phyloP scores from a whole-genome alignment of 92 coral and sea anemone species.

The Epizoanthus ramosus region DNA sequence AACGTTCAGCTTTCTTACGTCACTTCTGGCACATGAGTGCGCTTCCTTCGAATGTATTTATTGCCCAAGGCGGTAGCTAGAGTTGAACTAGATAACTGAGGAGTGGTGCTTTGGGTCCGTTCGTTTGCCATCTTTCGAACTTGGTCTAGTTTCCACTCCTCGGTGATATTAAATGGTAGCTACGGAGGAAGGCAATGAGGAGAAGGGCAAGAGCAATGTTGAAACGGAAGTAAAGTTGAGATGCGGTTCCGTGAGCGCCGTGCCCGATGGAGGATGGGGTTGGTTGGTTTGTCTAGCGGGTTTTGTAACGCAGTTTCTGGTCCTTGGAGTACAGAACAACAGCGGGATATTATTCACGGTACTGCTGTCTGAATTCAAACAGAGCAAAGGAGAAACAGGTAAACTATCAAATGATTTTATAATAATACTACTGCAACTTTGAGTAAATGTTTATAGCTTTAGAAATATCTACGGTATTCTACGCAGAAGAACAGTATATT shows the following conservation, averaged over 20 bases:
- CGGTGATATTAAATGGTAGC: slow-evolving; percentile 3
- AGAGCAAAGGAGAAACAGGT: slow-evolving; percentile 82
- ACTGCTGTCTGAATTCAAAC: slow-evolving; percentile 37
- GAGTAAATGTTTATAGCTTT: too few relatives aligned
- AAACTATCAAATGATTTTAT: background rate
- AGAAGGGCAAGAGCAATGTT: background rate
- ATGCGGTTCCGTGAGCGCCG: background rate
- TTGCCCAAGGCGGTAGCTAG: background rate
- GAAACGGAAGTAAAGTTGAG: slow-evolving; percentile 32
- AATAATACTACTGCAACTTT: background rate
- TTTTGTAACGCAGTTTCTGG: slow-evolving; percentile 42
- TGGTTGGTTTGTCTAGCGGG: slow-evolving; percentile 51
- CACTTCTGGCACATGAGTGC: background rate
- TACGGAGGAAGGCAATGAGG: slow-evolving; percentile 3
- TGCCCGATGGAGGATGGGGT: slow-evolving; percentile 58
- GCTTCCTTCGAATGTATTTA: background rate
- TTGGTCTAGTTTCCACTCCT: background rate
- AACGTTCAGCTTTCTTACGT: background rate
- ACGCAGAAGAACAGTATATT: too few relatives aligned
- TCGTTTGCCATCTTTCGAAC: background rate
- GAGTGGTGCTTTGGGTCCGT: slow-evolving; percentile 6
- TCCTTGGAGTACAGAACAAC: slow-evolving; percentile 55
- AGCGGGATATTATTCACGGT: slow-evolving; percentile 37
- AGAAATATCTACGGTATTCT: too few relatives aligned
- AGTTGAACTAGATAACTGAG: background rate